Percentiles rank a stretch among this genome's conserved stretches.
Conservation (phyloP, 2,113 vertebrate species). For the Limnothrissa miodon region DNA sequence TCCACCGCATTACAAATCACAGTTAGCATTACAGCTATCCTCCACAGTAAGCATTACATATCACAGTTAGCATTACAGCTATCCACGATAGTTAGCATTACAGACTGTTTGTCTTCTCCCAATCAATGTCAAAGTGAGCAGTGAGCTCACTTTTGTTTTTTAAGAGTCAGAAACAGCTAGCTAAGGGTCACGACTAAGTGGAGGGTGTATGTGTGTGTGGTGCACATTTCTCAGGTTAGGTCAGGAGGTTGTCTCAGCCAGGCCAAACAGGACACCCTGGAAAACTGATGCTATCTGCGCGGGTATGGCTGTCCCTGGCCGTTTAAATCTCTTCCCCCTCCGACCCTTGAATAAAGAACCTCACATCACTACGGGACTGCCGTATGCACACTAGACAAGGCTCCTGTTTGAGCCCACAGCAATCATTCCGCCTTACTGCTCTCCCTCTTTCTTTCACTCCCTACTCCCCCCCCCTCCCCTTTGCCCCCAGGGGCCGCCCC, state of each 20-base stretch:
- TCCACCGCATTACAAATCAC: no score
- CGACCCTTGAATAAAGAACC: conserved; percentile 62
- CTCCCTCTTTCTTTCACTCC: background rate
- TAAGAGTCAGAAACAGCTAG: conserved; percentile 50
- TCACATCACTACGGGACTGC: conserved; percentile 54
- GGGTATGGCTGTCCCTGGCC: conserved; percentile 39
- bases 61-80: no score
- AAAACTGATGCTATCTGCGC: conserved; percentile 57
- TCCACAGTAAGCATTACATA: no score
- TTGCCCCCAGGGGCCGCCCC: no score
- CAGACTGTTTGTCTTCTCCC: no score
- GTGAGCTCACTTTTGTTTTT: background rate
- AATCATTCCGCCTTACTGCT: conserved; percentile 51
- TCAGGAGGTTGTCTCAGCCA: conserved; percentile 21
- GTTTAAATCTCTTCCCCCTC: conserved; percentile 47
- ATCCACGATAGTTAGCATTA: no score
- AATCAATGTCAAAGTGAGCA: no score
- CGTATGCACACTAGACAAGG: conserved; percentile 34
- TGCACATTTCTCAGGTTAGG: background rate
- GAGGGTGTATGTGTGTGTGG: background rate
- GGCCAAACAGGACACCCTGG: background rate
- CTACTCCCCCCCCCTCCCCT: background rate
- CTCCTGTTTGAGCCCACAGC: conserved; percentile 27
- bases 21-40: no score
- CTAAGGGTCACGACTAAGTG: background rate